Conservation (phyloP, 1,140 invertebrate species). For the Zaprionus camerounensis region DNA sequence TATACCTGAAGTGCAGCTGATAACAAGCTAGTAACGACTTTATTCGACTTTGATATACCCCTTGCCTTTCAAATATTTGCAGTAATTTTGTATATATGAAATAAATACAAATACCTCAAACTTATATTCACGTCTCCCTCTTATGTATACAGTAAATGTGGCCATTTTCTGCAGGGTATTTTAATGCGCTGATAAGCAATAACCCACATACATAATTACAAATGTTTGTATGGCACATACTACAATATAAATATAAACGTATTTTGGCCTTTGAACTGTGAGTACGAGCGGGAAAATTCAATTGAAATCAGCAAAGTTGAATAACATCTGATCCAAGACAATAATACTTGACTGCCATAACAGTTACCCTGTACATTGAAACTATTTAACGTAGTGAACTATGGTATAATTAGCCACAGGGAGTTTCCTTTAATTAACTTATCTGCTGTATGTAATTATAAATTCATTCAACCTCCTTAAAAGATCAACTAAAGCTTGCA, state of each 20-base stretch:
- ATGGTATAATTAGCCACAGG: background rate
- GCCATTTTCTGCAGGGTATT: too few species aligned
- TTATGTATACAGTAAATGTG: too few species aligned
- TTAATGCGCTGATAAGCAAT: background rate
- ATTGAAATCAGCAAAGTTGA: background rate
- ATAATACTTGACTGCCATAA: background rate
- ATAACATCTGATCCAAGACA: background rate
- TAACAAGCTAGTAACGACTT: slow-evolving; percentile 17
- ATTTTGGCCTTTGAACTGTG: background rate
- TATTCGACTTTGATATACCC: background rate
- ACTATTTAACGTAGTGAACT: background rate
- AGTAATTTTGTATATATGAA: background rate
- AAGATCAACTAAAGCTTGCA: background rate
- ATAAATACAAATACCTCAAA: too few species aligned
- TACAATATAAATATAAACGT: background rate
- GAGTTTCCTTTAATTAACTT: background rate
- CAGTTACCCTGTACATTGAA: background rate
- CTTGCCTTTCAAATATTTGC: background rate
- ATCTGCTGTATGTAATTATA: background rate
- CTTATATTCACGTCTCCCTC: too few species aligned
- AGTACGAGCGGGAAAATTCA: background rate
- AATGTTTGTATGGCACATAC: background rate
- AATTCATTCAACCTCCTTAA: background rate
- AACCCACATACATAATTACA: background rate
- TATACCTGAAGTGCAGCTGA: slow-evolving; percentile 1